These are phyloP conservation scores for Hirtodrosophila duncani DNA, from an alignment of 2,888 invertebrate species.

Conservation along the genomic window DNA sequence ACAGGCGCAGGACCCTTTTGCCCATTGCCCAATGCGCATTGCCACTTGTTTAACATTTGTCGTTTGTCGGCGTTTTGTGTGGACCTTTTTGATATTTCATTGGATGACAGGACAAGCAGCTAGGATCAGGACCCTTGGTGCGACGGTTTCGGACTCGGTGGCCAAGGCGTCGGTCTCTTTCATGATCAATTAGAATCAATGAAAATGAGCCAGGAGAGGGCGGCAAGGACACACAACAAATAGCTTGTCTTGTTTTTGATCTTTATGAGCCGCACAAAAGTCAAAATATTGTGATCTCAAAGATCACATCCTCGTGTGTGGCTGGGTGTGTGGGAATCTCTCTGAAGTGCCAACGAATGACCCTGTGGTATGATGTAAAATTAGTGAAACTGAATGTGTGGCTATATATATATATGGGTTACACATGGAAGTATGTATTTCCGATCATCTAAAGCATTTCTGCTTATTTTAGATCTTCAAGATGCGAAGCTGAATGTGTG, in stretches of 20 bases:
- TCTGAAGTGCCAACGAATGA: too few relatives aligned
- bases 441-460: too few relatives aligned
- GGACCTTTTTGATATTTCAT: slow-evolving; percentile 46
- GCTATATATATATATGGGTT: slow-evolving; percentile 10
- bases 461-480: too few relatives aligned
- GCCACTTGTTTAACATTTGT: slow-evolving; percentile 48
- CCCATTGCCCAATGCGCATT: slow-evolving; percentile 27
- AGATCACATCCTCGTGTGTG: slow-evolving; percentile 40
- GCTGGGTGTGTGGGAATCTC: slow-evolving; percentile 38
- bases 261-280: slow-evolving; percentile 46
- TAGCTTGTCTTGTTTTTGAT: slow-evolving; percentile 39
- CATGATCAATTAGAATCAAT: slow-evolving; percentile 65
- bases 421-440: too few relatives aligned
- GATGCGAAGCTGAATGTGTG: too few relatives aligned
- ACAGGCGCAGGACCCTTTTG: slow-evolving; percentile 7
- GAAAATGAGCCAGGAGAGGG: too few relatives aligned
- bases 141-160: neutral
- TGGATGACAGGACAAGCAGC: slow-evolving; percentile 17
- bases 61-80: slow-evolving; percentile 45
- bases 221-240: slow-evolving; percentile 52
- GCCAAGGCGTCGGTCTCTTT: slow-evolving; percentile 46
- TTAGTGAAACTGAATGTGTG: slow-evolving; percentile 28
- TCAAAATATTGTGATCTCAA: slow-evolving; percentile 58
- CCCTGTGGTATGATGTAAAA: slow-evolving; percentile 42
- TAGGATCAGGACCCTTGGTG: slow-evolving; percentile 10